Conservation (phyloP, 92 coral and sea anemone genomes). For the Palythoa grandis region DNA sequence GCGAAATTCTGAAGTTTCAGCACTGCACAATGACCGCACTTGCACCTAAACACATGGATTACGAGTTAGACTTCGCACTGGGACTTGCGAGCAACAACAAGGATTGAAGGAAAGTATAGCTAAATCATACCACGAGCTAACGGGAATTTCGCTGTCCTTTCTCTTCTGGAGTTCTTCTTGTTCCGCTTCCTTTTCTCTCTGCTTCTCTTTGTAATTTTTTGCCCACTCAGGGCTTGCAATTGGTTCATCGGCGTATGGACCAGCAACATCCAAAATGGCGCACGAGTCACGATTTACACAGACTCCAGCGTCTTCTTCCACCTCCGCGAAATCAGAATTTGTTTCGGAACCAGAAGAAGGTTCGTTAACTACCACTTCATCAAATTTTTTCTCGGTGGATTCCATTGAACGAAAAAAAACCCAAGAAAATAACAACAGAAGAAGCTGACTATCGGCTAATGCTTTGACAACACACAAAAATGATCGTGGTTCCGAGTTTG, state of each 20-base stretch:
- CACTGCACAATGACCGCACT: slow-evolving; percentile 33
- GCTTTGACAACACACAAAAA: neutral
- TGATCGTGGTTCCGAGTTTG: neutral
- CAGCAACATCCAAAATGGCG: slow-evolving; percentile 32
- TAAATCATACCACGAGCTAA: slow-evolving; percentile 23
- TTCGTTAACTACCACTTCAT: slow-evolving; percentile 7
- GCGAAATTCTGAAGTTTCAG: slow-evolving; percentile 19
- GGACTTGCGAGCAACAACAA: neutral
- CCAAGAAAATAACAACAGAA: neutral
- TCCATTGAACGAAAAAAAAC: neutral
- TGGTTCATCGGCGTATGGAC: slow-evolving; percentile 24
- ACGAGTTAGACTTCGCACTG: neutral
- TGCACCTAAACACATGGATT: slow-evolving; percentile 25
- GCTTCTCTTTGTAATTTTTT: neutral
- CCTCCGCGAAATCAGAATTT: slow-evolving; percentile 36
- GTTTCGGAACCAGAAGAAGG: slow-evolving; percentile 18
- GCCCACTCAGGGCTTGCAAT: slow-evolving; percentile 33
- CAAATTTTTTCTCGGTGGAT: slow-evolving; percentile 6
- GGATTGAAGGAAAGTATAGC: slow-evolving; percentile 19
- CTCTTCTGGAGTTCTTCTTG: slow-evolving; percentile 26
- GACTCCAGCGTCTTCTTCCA: slow-evolving; percentile 17
- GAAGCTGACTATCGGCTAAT: too few species aligned
- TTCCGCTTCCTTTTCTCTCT: slow-evolving; percentile 10
- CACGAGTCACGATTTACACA: slow-evolving; percentile 27
- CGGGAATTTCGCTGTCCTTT: slow-evolving; percentile 27